Conservation (phyloP, 2,888 invertebrate species). For the Acanthosepion esculentum region DNA sequence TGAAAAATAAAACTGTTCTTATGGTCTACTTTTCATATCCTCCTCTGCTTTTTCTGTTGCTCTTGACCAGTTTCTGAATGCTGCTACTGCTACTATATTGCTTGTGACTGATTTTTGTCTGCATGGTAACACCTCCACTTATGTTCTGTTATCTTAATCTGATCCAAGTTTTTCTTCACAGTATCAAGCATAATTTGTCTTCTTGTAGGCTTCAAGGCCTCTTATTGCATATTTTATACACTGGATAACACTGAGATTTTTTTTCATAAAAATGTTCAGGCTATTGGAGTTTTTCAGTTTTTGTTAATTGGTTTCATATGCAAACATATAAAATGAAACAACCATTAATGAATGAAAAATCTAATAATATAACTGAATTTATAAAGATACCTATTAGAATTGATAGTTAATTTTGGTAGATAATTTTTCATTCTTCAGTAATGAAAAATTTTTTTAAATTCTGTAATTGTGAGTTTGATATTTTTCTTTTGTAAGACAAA, state of each 20-base stretch:
- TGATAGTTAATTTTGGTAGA: too few species aligned
- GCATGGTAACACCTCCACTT: slow-evolving; percentile 42
- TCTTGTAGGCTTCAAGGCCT: neutral
- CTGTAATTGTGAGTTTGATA: too few species aligned
- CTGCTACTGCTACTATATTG: slow-evolving; percentile 40
- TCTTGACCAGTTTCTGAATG: neutral
- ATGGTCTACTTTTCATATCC: neutral
- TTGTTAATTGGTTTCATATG: neutral
- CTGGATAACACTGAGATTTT: neutral
- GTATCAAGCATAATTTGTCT: neutral
- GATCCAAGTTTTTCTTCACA: slow-evolving; percentile 33
- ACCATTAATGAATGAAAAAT: neutral
- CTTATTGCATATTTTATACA: neutral
- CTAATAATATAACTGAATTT: too few species aligned
- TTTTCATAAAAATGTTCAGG: neutral
- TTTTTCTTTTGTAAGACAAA: too few species aligned
- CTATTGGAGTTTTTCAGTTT: neutral
- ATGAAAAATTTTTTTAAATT: too few species aligned
- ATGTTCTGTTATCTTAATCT: neutral
- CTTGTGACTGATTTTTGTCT: slow-evolving; percentile 42
- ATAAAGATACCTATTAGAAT: neutral
- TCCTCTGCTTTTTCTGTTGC: neutral
- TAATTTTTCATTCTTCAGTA: too few species aligned
- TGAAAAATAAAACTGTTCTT: neutral
- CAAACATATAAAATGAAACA: neutral